These are phyloP conservation scores for Hylyphantes graminicola DNA, from an alignment of 1,140 invertebrate species.

Conservation along the genomic window DNA sequence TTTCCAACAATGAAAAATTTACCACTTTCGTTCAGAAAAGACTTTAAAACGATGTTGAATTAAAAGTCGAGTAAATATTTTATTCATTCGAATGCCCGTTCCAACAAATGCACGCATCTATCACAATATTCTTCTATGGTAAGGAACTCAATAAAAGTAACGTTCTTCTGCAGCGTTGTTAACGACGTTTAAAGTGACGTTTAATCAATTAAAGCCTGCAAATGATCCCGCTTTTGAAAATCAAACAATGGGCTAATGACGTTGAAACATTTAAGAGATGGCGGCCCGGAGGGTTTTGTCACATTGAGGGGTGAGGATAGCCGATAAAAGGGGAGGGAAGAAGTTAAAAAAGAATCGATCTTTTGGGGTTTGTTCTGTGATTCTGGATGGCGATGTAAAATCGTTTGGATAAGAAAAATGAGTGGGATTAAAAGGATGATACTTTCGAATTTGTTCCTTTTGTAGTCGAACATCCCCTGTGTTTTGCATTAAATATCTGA, in stretches of 20 bases:
- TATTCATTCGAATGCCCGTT: not conserved
- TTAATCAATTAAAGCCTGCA: constrained; percentile 32
- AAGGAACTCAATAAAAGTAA: not conserved
- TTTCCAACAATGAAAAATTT: not conserved
- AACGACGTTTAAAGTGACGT: constrained; percentile 24
- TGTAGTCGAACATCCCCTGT: too few relatives aligned
- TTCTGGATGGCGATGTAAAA: too few relatives aligned
- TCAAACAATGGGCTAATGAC: constrained; percentile 21
- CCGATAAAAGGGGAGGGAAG: too few relatives aligned
- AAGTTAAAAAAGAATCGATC: too few relatives aligned
- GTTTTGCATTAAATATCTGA: too few relatives aligned
- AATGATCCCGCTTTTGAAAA: constrained; percentile 23
- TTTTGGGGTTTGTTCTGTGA: too few relatives aligned
- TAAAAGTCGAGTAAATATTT: not conserved
- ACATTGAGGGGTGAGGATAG: too few relatives aligned
- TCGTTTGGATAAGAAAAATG: too few relatives aligned
- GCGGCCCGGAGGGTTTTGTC: not conserved
- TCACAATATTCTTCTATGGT: not conserved
- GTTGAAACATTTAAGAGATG: constrained; percentile 12
- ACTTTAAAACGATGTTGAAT: not conserved
- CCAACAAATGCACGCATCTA: not conserved
- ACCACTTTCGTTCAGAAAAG: not conserved
- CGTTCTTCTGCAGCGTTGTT: constrained; percentile 1
- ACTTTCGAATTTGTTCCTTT: too few relatives aligned
- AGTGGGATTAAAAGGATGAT: too few relatives aligned